These are phyloP conservation scores for Trachelus troglodyta DNA, from an alignment of 2,888 invertebrate species.

Conservation along the genomic window DNA sequence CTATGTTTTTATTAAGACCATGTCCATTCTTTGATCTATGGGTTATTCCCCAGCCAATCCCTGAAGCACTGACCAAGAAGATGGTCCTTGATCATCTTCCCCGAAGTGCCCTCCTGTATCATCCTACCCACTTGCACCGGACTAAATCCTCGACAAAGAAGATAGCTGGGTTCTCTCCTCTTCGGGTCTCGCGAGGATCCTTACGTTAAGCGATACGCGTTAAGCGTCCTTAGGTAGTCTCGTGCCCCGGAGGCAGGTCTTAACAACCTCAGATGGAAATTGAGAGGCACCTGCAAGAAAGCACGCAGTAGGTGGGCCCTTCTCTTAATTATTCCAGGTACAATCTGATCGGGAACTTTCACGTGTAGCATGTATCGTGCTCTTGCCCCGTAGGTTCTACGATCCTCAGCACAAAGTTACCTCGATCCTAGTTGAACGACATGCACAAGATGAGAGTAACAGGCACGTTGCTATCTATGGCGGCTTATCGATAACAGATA, in stretches of 20 bases:
- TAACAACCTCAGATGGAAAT: background rate
- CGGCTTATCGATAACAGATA: background rate
- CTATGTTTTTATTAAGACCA: background rate
- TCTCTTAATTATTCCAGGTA: conserved; percentile 2
- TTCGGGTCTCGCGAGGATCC: background rate
- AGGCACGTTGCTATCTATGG: background rate
- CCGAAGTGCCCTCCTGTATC: background rate
- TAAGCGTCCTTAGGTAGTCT: background rate
- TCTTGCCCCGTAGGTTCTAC: background rate
- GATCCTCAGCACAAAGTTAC: background rate
- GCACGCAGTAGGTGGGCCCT: conserved; percentile 1
- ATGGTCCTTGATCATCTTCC: conserved; percentile 7
- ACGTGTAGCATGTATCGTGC: background rate
- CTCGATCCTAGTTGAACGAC: background rate
- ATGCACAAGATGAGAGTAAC: background rate
- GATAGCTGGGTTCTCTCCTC: background rate
- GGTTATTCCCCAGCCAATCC: background rate
- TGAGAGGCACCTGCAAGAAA: conserved; percentile 1
- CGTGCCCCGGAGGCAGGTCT: background rate
- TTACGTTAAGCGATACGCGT: background rate
- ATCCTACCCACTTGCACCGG: background rate
- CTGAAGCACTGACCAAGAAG: background rate
- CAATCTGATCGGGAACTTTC: conserved; percentile 5
- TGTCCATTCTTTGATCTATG: background rate
- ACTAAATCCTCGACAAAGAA: background rate